Base-by-base conservation (phyloP, 1,140 invertebrate genomes). In the Mactra quadrangularis region DNA sequence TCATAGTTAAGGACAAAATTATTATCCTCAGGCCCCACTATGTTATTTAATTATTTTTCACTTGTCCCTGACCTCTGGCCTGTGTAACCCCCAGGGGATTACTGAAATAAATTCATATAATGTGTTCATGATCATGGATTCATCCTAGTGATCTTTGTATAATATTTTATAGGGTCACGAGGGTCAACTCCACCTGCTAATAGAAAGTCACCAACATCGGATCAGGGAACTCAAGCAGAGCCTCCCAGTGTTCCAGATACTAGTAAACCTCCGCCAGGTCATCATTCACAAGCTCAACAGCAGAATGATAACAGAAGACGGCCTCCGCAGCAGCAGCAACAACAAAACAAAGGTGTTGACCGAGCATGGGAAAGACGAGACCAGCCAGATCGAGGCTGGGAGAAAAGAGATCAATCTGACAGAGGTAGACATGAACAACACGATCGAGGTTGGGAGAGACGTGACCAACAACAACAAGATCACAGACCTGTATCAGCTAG, bases 181-280 rank as follows among this genome's bases (percentile, higher is more conserved):
- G 89, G 59, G 94, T 95, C 90, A 96, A 97, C 93, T 96, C 96
- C 91, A 47, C 88, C 88, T 27, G 82, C 86, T 22, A 89, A 77
- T 45, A 82, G 91, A 17, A 92, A 92, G 78, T 93, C 91, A 85
- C 96, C 97, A 50, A 97, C 96, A 4, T 95, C 95, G 77, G 97
- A 98, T 92, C 96, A 97, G 90, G 95, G 95, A 79, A 96, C 96
- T 66, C 97, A 98, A 74, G 74, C 85, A 59, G 78, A 72, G 27
- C 78, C 84, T 76, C 70, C 76, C 13, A 70, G 85, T 57, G 76
- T 70, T 17, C 50, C 57, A 27, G 77, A 79, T 72, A 77, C 33
- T 4, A 85, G 70, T 60, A 79, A 60, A 60, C 77, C 57, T 31
- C 85, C 83, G 45, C 84, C 53, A 82, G 78, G 52, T 60, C 74